Percentiles rank a stretch among this genome's conserved stretches.
Evolutionary conservation across 2,888 invertebrate genomes (phyloP).

Genomic region (Acanthosepion lycidas): DNA sequence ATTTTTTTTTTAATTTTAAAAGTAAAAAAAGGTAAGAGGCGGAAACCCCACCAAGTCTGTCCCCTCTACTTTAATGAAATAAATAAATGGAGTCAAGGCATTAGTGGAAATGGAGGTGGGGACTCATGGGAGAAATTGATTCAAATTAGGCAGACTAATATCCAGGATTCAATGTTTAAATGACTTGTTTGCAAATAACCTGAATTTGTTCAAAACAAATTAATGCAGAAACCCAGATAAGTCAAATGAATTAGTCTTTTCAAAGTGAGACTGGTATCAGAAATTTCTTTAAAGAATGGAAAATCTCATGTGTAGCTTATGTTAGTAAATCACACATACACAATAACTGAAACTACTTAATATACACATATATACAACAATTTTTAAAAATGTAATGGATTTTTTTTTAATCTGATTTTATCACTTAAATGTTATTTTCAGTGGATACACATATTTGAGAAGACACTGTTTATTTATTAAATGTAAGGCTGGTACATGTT

Average conservation of each 20-base stretch:
- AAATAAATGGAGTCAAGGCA: neutral
- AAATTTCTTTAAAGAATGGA: neutral
- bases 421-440: too few relatives aligned
- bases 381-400: too few relatives aligned
- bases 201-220: slow-evolving; percentile 6
- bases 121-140: neutral
- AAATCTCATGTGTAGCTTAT: neutral
- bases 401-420: too few relatives aligned
- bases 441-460: too few relatives aligned
- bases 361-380: too few relatives aligned
- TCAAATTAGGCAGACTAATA: neutral
- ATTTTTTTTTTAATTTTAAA: slow-evolving; percentile 33
- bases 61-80: neutral
- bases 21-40: neutral
- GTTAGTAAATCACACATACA: too few relatives aligned
- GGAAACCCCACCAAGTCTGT: neutral
- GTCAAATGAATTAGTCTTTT: neutral
- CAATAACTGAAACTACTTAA: too few relatives aligned
- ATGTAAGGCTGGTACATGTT: too few relatives aligned
- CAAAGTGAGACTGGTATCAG: neutral
- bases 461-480: too few relatives aligned
- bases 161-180: neutral
- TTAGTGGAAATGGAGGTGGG: neutral
- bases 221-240: neutral
- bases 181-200: neutral